Base-by-base conservation (phyloP, 2,113 vertebrate genomes). In the Garra rufa region DNA sequence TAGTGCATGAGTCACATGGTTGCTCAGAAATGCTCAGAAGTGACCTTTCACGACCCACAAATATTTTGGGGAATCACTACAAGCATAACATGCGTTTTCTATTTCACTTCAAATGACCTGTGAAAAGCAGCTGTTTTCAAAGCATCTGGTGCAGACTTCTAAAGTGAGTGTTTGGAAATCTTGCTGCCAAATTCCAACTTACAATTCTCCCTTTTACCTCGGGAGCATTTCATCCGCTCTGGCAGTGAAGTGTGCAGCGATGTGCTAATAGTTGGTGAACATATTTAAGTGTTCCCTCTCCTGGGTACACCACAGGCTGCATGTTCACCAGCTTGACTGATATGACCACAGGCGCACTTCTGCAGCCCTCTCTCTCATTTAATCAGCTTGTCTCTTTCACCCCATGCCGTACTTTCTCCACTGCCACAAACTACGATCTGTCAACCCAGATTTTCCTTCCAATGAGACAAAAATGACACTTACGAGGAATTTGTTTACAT, bases 401-500 rank as follows among this genome's bases (percentile, higher is more conserved):
- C 50, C 24, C 24, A 55, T 24, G n/a, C 50, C 26, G 55, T 30
- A 67, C 21, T 57, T 82, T 57, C 78, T 83, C 65, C 76, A 26
- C 76, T 24, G 48, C 73, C 74, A 41, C 73, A 50, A 85, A 73
- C 85, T 24, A 50, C 26, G 9, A 73, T 69, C 83, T 90, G 91
- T 92, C 91, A 87, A 82, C 50, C 38, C 77, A 70, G 85, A 92
- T 93, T 87, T 89, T 80, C 76, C 3, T 44, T 79, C 11, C 24
- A 4, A 73, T 89, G 85, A 89, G 34, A 87, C 41, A 76, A 17
- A 73, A 86, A 86, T 84, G 85, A 90, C 88, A 86, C 78, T 46
- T 67, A 17, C 11, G 14, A 13, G 61, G 61, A 70, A 91, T 90
- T 89, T 67, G 82, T 34, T 83, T 59, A 83, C 87, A 91, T 90